Base-by-base conservation (phyloP, 2,888 invertebrate genomes). In the Biston betularia region DNA sequence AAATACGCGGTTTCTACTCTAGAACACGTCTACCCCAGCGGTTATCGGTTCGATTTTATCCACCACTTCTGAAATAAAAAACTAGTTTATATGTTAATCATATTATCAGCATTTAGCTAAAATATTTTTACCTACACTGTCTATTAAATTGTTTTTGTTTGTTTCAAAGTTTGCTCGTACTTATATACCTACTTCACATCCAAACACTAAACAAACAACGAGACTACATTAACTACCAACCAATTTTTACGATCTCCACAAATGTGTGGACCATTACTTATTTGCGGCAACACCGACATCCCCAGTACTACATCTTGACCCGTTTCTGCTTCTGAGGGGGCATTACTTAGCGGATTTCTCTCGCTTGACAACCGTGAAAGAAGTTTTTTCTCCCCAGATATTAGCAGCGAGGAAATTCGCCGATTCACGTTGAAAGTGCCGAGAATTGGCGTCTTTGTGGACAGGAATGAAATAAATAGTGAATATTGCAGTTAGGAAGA, bases 261-360 rank as follows among this genome's bases (percentile, higher is more conserved):
- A 64, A 64, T 54, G 54, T 53, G 68, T 58, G 56, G 48, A 44
- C 34, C 49, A 65, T 65, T 69, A 67, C 60, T 61, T 66, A 71
- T 63, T 70, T 70, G 71, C 66, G 68, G 70, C 73, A 63, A 70
- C 72, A 78, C 63, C 82, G 83, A 63, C 84, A 81, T 81, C 81
- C 77, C 42, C 68, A 68, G 76, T 80, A 74, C 75, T 79, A 78
- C 84, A 84, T 86, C 89, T 90, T 89, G 90, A 90, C 89, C 90
- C 80, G 84, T 80, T 90, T 89, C 80, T 81, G 79, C 75, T 68
- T 77, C 73, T 75, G 79, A 80, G 78, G 77, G 78, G 77, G 85
- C 81, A 86, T 88, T 87, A 89, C 87, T 84, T 82, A 80, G 87
- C 85, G 83, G 87, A 86, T 86, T 89, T 86, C 76, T 79, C 76